Percentiles rank a stretch among this genome's conserved stretches.
These are phyloP conservation scores for Microcebus jonahi DNA, from an alignment of 2,113 vertebrate species.

Conservation along the genomic window DNA sequence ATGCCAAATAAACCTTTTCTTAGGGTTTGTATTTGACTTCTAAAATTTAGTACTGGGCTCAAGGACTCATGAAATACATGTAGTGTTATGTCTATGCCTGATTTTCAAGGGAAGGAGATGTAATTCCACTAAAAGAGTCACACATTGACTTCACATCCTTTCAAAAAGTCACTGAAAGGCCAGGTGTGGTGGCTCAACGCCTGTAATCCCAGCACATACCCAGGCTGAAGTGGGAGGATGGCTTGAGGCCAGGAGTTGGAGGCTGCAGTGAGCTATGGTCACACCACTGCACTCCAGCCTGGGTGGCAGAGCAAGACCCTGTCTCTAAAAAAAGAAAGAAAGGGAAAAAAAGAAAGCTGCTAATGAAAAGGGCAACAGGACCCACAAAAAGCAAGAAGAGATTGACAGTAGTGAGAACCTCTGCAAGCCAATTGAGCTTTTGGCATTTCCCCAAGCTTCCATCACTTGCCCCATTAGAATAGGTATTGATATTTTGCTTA, in stretches of 20 bases:
- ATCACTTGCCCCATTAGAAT: background rate
- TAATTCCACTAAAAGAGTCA: background rate
- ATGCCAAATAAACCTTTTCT: background rate
- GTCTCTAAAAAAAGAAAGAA: no score
- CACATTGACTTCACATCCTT: background rate
- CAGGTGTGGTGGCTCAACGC: no score
- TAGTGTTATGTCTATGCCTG: background rate
- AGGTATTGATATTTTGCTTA: background rate
- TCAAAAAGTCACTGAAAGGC: background rate
- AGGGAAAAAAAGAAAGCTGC: no score
- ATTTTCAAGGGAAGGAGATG: background rate
- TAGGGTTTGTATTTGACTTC: conserved; percentile 6
- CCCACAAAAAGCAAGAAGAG: background rate
- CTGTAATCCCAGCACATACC: no score
- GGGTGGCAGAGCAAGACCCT: no score
- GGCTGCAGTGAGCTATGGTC: no score
- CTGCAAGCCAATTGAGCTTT: background rate
- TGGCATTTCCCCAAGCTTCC: background rate
- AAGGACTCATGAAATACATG: background rate
- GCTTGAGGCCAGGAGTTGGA: no score
- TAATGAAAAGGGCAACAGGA: background rate
- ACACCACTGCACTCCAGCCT: no score
- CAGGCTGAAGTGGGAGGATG: no score
- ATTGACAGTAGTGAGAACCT: background rate
- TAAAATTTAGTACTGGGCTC: background rate